Evolutionary conservation across 2,888 invertebrate species (phyloP).

Genomic region (Horisme vitalbata): DNA sequence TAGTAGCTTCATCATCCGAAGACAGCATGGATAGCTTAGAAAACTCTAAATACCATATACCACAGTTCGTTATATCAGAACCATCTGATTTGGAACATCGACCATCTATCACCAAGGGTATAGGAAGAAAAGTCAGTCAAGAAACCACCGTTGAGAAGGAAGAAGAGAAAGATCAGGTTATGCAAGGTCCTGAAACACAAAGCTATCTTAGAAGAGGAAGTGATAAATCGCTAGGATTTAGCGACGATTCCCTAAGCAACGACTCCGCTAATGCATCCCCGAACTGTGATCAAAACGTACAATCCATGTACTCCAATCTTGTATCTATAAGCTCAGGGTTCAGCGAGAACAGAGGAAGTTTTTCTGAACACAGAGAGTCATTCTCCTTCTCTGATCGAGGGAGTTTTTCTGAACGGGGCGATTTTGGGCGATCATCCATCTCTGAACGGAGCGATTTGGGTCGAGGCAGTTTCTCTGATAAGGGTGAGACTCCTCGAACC

Average conservation of each 20-base stretch:
- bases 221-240: slow-evolving; percentile 87
- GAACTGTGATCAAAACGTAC: slow-evolving; percentile 76
- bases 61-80: slow-evolving; percentile 88
- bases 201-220: slow-evolving; percentile 85
- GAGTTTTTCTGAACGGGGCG: slow-evolving; percentile 74
- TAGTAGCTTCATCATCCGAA: slow-evolving; percentile 90
- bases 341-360: slow-evolving; percentile 79
- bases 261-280: slow-evolving; percentile 83
- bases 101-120: slow-evolving; percentile 92
- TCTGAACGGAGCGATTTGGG: slow-evolving; percentile 83
- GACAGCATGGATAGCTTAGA: slow-evolving; percentile 88
- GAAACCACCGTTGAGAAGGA: slow-evolving; percentile 81
- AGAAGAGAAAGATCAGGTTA: slow-evolving; percentile 62
- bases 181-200: slow-evolving; percentile 65
- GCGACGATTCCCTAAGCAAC: slow-evolving; percentile 88
- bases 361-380: slow-evolving; percentile 73
- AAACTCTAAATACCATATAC: slow-evolving; percentile 77
- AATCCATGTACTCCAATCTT: slow-evolving; percentile 77
- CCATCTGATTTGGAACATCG: slow-evolving; percentile 86
- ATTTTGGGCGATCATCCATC: slow-evolving; percentile 68
- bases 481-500: slow-evolving; percentile 72
- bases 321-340: slow-evolving; percentile 84
- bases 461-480: slow-evolving; percentile 69
- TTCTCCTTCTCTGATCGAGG: slow-evolving; percentile 77
- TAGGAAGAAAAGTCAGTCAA: slow-evolving; percentile 87